phyloP scores from a whole-genome alignment of 1,140 invertebrate genomes.

The Goniozus legneri region DNA sequence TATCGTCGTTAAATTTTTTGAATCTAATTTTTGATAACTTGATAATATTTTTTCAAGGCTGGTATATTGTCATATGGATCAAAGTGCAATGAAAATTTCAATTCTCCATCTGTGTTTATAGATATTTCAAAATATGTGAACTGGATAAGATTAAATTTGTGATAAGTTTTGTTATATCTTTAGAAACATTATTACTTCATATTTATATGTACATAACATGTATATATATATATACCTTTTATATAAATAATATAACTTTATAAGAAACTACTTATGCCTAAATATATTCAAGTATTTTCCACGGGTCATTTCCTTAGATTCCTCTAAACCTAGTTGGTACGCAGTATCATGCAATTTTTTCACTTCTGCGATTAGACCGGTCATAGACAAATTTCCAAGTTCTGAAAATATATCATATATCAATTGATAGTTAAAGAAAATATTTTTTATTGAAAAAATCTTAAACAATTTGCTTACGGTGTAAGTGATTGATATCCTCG shows the following conservation, averaged over 20 bases:
- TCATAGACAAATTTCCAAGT: constrained; percentile 73
- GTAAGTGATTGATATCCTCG: constrained; percentile 50
- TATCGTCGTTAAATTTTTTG: too few relatives aligned
- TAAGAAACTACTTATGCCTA: constrained; percentile 32
- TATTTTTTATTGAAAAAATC: neutral
- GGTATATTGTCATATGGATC: constrained; percentile 35
- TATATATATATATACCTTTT: constrained; percentile 6
- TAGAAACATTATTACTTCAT: neutral
- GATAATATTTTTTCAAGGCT: constrained; percentile 22
- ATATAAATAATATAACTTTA: neutral
- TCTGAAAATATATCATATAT: constrained; percentile 59
- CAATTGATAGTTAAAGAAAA: constrained; percentile 10
- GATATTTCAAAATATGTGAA: constrained; percentile 30
- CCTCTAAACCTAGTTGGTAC: constrained; percentile 89
- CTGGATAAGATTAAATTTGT: constrained; percentile 34
- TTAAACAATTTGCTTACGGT: constrained; percentile 38
- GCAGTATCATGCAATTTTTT: constrained; percentile 89
- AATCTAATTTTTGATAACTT: neutral
- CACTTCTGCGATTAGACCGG: constrained; percentile 84
- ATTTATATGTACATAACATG: neutral
- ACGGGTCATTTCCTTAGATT: constrained; percentile 94
- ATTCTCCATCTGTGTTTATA: constrained; percentile 30
- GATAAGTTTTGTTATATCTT: neutral
- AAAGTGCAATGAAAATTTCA: constrained; percentile 20
- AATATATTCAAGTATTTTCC: constrained; percentile 93